phyloP scores from a whole-genome alignment of 2,113 vertebrate genomes.

The Brachyistius frenatus region DNA sequence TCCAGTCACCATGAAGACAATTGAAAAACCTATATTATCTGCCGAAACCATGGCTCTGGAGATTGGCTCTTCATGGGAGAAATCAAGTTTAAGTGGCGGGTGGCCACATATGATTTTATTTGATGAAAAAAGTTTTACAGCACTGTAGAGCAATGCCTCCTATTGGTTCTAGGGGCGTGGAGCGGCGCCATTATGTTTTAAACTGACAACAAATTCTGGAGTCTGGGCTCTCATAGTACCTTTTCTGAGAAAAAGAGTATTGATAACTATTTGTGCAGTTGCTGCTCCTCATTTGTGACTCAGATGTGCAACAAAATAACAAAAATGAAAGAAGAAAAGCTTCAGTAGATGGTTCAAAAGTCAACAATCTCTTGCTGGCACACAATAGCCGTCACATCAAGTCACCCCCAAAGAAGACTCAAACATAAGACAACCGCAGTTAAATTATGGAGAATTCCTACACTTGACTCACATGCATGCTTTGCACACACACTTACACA shows the following conservation, averaged over 20 bases:
- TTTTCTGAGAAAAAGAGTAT: slow-evolving; percentile 14
- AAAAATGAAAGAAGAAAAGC: background rate
- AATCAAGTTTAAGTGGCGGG: too few relatives aligned
- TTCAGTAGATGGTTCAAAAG: slow-evolving; percentile 8
- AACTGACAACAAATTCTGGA: slow-evolving; percentile 44
- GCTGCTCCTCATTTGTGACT: slow-evolving; percentile 27
- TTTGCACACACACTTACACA: slow-evolving; percentile 30
- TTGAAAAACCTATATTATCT: too few relatives aligned
- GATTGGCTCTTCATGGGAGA: too few relatives aligned
- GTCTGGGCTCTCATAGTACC: slow-evolving; percentile 14
- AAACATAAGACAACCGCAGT: slow-evolving; percentile 14
- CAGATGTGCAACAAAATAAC: background rate
- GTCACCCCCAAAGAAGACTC: slow-evolving; percentile 19
- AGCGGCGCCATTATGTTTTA: slow-evolving; percentile 1
- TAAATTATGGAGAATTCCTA: slow-evolving; percentile 60
- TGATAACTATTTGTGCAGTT: slow-evolving; percentile 10
- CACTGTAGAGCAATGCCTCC: too few relatives aligned
- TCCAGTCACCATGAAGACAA: too few relatives aligned
- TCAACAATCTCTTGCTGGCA: background rate
- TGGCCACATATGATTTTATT: too few relatives aligned
- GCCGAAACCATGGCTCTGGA: too few relatives aligned
- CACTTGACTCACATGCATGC: slow-evolving; percentile 52
- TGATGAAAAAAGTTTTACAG: too few relatives aligned
- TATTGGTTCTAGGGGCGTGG: too few relatives aligned
- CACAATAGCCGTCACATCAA: slow-evolving; percentile 24